Conservation (phyloP, 2,797 vertebrate species). For the Takifugu ocellatus region DNA sequence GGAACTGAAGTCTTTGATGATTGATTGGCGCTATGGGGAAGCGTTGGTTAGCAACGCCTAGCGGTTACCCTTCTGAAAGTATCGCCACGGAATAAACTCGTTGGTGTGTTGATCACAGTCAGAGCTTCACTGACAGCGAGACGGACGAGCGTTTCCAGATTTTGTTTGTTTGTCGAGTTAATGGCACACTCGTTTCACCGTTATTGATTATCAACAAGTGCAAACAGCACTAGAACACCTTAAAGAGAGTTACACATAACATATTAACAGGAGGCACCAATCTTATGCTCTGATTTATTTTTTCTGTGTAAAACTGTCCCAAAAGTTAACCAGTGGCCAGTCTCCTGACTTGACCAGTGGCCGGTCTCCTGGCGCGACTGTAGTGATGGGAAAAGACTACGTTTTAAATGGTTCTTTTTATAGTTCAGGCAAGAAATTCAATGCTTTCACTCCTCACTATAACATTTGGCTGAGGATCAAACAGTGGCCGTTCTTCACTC, state of each 20-base stretch:
- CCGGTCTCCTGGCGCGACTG: constrained; percentile 13
- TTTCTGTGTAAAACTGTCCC: constrained; percentile 1
- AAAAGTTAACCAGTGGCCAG: constrained; percentile 61
- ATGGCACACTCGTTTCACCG: constrained; percentile 29
- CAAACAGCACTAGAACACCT: constrained; percentile 69
- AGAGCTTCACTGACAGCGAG: not conserved
- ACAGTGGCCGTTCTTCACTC: too few species aligned
- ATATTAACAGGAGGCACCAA: constrained; percentile 61
- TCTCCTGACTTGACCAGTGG: constrained; percentile 33
- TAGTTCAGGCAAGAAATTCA: too few species aligned
- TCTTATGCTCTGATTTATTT: not conserved
- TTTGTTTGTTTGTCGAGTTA: constrained; percentile 42
- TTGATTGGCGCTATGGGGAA: too few species aligned
- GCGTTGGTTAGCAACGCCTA: too few species aligned
- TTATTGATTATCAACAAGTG: constrained; percentile 59
- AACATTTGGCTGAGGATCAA: too few species aligned
- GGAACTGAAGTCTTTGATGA: too few species aligned
- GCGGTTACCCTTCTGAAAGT: too few species aligned
- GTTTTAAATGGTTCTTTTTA: too few species aligned
- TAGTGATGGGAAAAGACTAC: not conserved
- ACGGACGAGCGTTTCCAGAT: constrained; percentile 3
- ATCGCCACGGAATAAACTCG: not conserved
- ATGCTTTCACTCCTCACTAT: too few species aligned
- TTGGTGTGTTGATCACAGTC: not conserved
- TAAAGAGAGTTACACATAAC: constrained; percentile 67